A percentile compares a stretch with the other conserved stretches of the same genome.
These are phyloP conservation scores for Tholera decimalis DNA, from an alignment of 2,888 invertebrate species.

Conservation along the genomic window DNA sequence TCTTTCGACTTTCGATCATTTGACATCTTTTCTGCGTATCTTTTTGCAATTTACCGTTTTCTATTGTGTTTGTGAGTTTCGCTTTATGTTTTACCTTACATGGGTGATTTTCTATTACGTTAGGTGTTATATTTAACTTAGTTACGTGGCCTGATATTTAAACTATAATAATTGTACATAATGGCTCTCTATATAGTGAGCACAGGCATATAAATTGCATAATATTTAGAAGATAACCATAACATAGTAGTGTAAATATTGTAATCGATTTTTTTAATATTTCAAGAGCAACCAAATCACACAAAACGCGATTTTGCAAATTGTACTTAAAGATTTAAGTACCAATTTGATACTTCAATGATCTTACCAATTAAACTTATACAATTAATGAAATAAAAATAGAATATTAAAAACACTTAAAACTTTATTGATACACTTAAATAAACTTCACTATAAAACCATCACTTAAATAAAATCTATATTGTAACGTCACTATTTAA, in stretches of 20 bases:
- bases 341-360: conserved; percentile 18
- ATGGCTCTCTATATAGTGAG: not conserved
- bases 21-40: conserved; percentile 35
- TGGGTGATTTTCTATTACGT: conserved; percentile 58
- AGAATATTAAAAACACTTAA: conserved; percentile 1
- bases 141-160: conserved; percentile 24
- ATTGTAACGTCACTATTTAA: conserved; percentile 3
- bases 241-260: not conserved
- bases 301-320: conserved; percentile 13
- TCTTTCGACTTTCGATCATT: conserved; percentile 40
- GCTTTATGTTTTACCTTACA: conserved; percentile 46
- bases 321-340: not conserved
- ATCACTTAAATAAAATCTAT: conserved; percentile 21
- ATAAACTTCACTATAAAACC: conserved; percentile 37
- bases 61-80: conserved; percentile 59
- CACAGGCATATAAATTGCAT: not conserved
- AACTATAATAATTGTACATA: conserved; percentile 2
- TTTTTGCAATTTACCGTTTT: conserved; percentile 51
- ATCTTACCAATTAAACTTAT: conserved; percentile 37
- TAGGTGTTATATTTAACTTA: conserved; percentile 29
- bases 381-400: not conserved
- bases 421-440: conserved; percentile 19
- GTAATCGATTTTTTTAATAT: conserved; percentile 18
- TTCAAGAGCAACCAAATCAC: conserved; percentile 38
- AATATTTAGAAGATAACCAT: not conserved